Evolutionary conservation across 2,113 vertebrate species (phyloP).

Genomic region (Crotalus horridus): DNA sequence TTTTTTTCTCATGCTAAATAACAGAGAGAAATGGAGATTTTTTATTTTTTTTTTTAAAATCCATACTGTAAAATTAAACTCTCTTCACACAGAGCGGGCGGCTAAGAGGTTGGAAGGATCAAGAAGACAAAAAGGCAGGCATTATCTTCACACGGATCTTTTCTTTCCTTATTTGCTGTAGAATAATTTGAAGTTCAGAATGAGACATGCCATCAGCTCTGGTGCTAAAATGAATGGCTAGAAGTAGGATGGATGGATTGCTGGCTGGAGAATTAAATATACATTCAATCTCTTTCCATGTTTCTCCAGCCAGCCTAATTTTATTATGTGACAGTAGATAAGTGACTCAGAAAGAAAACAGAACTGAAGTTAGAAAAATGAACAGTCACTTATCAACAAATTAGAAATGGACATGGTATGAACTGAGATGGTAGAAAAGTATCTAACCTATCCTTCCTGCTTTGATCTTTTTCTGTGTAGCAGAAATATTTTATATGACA

Average conservation of each 20-base stretch:
- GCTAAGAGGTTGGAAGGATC: neutral
- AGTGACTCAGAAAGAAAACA: neutral
- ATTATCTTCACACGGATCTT: neutral
- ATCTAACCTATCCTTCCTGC: neutral
- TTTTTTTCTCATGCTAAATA: neutral
- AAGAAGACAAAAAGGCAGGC: neutral
- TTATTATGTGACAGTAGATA: neutral
- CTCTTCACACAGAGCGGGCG: neutral
- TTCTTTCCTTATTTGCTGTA: neutral
- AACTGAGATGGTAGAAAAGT: neutral
- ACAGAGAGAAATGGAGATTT: neutral
- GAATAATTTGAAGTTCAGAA: constrained; percentile 57
- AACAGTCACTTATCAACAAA: neutral
- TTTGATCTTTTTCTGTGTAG: neutral
- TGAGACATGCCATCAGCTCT: constrained; percentile 26
- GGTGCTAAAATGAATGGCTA: neutral
- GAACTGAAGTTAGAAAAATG: neutral
- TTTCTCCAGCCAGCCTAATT: neutral
- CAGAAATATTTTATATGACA: neutral
- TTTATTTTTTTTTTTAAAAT: neutral
- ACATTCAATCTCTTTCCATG: neutral
- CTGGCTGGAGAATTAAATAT: neutral
- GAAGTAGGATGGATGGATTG: neutral
- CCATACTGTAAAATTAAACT: constrained; percentile 1
- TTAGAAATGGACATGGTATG: neutral